Conservation (phyloP, 2,888 invertebrate species). For the Drosophila nigritarsus region DNA sequence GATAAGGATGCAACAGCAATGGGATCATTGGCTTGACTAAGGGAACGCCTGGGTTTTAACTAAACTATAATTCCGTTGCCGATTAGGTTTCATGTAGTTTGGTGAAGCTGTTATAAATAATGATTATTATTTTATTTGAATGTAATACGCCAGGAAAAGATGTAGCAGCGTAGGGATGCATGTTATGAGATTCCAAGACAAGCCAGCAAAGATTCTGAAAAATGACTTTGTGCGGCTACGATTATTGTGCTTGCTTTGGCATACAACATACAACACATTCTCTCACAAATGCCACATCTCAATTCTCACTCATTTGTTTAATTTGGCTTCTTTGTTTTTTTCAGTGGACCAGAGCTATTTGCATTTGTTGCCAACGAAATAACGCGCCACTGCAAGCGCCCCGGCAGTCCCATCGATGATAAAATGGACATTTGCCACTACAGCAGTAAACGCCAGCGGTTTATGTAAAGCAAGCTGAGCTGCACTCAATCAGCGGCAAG, state of each 20-base stretch:
- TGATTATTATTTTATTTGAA: too few species aligned
- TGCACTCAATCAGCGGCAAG: conserved; percentile 6
- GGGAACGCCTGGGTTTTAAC: neutral
- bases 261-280: neutral
- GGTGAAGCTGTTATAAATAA: too few species aligned
- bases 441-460: conserved; percentile 89
- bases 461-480: conserved; percentile 86
- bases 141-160: too few species aligned
- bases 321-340: neutral
- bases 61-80: neutral
- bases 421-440: conserved; percentile 92
- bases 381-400: conserved; percentile 90
- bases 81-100: neutral
- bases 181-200: too few species aligned
- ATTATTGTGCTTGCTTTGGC: neutral
- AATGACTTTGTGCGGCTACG: neutral
- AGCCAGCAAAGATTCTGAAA: neutral
- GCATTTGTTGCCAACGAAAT: conserved; percentile 91
- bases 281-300: neutral
- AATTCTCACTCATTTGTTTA: neutral
- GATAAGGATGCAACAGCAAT: conserved; percentile 60
- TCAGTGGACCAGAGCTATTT: conserved; percentile 87
- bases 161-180: too few species aligned
- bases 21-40: neutral
- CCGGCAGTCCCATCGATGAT: conserved; percentile 89